phyloP scores from a whole-genome alignment of 2,797 vertebrate genomes.

The Pipistrellus nathusii region DNA sequence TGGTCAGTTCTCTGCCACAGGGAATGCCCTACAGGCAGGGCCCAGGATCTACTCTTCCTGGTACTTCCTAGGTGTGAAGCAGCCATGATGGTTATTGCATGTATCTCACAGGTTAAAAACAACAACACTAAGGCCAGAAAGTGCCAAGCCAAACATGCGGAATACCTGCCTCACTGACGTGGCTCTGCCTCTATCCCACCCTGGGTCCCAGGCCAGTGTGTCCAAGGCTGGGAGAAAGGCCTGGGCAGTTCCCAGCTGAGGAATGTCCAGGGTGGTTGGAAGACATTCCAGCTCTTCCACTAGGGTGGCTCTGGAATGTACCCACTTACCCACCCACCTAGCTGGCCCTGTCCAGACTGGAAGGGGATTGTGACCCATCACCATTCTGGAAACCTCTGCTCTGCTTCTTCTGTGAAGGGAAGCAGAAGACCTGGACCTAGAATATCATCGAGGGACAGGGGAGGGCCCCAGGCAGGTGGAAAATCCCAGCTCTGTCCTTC shows the following conservation, averaged over 20 bases:
- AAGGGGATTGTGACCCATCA: neutral
- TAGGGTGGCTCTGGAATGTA: slow-evolving; percentile 49
- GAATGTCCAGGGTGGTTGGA: slow-evolving; percentile 64
- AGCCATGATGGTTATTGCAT: neutral
- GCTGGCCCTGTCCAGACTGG: slow-evolving; percentile 46
- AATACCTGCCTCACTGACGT: neutral
- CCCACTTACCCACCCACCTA: neutral
- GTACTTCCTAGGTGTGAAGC: neutral
- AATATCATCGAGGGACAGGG: neutral
- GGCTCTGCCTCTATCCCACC: neutral
- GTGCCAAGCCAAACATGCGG: neutral
- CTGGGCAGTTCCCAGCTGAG: neutral
- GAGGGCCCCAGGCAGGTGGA: neutral
- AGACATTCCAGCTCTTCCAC: slow-evolving; percentile 64
- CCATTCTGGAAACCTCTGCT: neutral
- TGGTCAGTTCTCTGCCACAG: neutral
- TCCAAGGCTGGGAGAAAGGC: slow-evolving; percentile 12
- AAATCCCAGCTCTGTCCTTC: neutral
- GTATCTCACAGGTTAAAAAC: slow-evolving; percentile 7
- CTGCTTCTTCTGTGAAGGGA: neutral
- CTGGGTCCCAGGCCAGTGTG: neutral
- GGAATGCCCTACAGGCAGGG: neutral
- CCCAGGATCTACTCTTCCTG: neutral
- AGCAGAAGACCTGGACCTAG: neutral
- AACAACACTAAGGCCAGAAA: neutral